These are phyloP conservation scores for Labrus mixtus DNA, from an alignment of 2,113 vertebrate species.

Conservation along the genomic window DNA sequence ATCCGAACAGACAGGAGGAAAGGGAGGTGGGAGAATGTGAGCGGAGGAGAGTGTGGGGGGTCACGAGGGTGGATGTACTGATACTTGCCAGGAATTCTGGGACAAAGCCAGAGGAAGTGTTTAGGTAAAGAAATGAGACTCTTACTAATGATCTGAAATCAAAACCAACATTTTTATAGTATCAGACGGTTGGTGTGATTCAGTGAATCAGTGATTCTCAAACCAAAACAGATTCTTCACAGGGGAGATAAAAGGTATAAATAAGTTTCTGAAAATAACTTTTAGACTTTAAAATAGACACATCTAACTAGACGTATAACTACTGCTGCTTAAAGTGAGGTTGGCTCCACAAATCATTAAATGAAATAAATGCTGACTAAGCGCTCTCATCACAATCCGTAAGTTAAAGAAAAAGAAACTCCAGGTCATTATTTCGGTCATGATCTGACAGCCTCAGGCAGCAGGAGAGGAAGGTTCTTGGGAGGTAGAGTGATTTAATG, in stretches of 20 bases:
- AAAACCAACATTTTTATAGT: too few species aligned
- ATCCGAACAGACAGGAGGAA: conserved; percentile 31
- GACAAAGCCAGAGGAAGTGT: not conserved
- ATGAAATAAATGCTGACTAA: conserved; percentile 3
- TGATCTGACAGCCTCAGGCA: not conserved
- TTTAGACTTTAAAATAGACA: not conserved
- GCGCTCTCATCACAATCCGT: not conserved
- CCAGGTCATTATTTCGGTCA: conserved; percentile 2
- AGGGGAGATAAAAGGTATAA: not conserved
- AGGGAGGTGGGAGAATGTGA: conserved; percentile 15
- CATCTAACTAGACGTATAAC: conserved; percentile 1
- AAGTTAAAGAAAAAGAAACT: not conserved
- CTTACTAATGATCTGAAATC: too few species aligned
- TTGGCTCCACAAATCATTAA: not conserved
- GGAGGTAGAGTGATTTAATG: conserved; percentile 10
- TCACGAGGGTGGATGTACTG: conserved; percentile 6
- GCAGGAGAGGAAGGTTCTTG: conserved; percentile 14
- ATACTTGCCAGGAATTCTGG: not conserved
- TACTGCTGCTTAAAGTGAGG: not conserved
- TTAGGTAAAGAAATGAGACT: not conserved
- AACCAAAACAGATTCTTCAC: not conserved
- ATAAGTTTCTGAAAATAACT: not conserved
- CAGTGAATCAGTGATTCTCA: too few species aligned
- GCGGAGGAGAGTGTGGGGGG: conserved; percentile 10
- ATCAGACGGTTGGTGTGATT: too few species aligned